Evolutionary conservation across 1,140 invertebrate species (phyloP).

Genomic region (Antheraea mylitta): DNA sequence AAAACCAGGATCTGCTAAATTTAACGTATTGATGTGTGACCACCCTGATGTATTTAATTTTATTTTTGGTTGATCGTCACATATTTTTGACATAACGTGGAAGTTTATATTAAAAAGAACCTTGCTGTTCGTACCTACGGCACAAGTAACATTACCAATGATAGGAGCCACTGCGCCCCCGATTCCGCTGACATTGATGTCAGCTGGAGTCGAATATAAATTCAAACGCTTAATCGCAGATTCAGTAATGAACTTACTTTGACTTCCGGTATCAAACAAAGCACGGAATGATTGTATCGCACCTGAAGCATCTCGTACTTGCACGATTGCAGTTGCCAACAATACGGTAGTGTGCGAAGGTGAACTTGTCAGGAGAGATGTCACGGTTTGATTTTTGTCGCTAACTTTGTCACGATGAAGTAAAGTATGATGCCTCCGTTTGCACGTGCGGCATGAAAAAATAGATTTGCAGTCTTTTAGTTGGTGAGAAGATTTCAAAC

Average conservation of each 20-base stretch:
- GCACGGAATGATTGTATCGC: conserved; percentile 27
- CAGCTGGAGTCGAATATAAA: not conserved
- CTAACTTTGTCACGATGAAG: not conserved
- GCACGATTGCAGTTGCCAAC: conserved; percentile 12
- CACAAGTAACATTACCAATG: not conserved
- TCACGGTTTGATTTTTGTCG: not conserved
- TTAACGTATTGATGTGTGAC: not conserved
- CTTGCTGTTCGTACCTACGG: not conserved
- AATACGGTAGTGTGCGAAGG: not conserved
- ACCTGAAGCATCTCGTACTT: conserved; percentile 26
- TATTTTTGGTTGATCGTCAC: not conserved
- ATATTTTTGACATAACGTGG: not conserved
- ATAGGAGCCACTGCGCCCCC: not conserved
- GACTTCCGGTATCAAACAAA: conserved; percentile 33
- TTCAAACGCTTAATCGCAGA: conserved; percentile 20
- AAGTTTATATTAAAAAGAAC: not conserved
- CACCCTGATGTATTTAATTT: not conserved
- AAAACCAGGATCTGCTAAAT: not conserved
- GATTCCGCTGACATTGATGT: too few species aligned
- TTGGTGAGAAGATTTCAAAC: conserved; percentile 29
- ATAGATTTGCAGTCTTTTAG: conserved; percentile 26
- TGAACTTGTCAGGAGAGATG: not conserved
- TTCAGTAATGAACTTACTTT: conserved; percentile 31
- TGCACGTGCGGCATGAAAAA: conserved; percentile 28
- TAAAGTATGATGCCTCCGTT: conserved; percentile 8